Base-by-base conservation (phyloP, 1,140 invertebrate genomes). In the Anastatus disparis region DNA sequence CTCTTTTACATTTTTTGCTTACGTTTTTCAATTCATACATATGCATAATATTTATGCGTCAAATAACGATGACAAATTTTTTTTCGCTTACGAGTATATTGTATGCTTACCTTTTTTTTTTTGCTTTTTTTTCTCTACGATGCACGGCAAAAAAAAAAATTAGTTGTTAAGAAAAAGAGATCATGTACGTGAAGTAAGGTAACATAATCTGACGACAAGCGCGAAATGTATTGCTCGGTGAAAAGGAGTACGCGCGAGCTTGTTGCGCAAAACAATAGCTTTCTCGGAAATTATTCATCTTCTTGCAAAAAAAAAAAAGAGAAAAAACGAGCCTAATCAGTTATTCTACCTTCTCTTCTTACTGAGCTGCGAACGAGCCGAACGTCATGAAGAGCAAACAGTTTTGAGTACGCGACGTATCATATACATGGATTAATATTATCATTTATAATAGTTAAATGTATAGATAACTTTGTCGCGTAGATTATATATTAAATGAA, bases 311-410 rank as follows among this genome's bases (percentile, higher is more conserved):
- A 17, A 44, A 17, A 65, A 53, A 53, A 50, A 24, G 15, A 3
- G 15, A 17, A 44, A 17, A 65, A 53, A 53, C 35, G 27, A 50
- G 44, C 38, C 46, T 63, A 63, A 63, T 63, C 29, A 38, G 61
- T 63, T 35, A 63, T 63, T 63, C 46, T 20, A 29, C 12, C 46
- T 35, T 35, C 10, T 35, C n/a, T n/a, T n/a, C n/a, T n/a, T n/a
- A n/a, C n/a, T n/a, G n/a, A n/a, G n/a, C n/a, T n/a, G n/a, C n/a
- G n/a, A n/a, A n/a, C n/a, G n/a, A n/a, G n/a, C n/a, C n/a, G n/a
- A n/a, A n/a, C n/a, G n/a, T n/a, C n/a, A n/a, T n/a, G n/a, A n/a
- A n/a, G n/a, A n/a, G n/a, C n/a, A n/a, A n/a, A n/a, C n/a, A n/a
- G n/a, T n/a, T n/a, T n/a, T n/a, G n/a, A n/a, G n/a, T n/a, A n/a